These are phyloP conservation scores for Netelia melanura DNA, from an alignment of 2,888 invertebrate genomes.

Conservation along the genomic window DNA sequence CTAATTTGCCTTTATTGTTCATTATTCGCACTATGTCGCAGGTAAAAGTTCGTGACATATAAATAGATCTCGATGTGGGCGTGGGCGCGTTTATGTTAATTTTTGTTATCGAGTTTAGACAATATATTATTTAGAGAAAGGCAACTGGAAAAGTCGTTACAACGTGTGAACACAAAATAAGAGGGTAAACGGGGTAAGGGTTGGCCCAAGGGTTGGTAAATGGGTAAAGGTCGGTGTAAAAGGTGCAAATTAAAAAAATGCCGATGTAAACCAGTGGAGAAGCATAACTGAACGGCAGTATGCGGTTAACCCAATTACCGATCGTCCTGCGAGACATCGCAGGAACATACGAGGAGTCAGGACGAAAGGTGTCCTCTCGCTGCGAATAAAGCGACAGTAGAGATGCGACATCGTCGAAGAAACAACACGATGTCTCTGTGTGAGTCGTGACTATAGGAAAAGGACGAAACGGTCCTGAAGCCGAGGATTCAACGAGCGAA, in stretches of 20 bases:
- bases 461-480: background rate
- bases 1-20: background rate
- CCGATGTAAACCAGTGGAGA: background rate
- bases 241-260: background rate
- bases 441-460: background rate
- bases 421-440: background rate
- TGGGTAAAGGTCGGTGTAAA: background rate
- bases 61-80: background rate
- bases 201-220: background rate
- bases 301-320: background rate
- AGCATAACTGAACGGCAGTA: background rate
- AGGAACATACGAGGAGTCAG: background rate
- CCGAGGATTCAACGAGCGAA: background rate
- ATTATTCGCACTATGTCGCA: background rate
- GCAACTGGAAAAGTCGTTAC: too few relatives aligned
- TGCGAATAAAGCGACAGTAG: constrained; percentile 53
- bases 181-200: too few relatives aligned
- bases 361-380: constrained; percentile 29
- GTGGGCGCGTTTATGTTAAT: too few relatives aligned
- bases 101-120: too few relatives aligned
- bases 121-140: too few relatives aligned
- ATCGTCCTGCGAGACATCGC: background rate
- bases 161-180: too few relatives aligned
- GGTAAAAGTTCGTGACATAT: background rate
- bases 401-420: background rate